A percentile compares a stretch with the other conserved stretches of the same genome.
phyloP scores from a whole-genome alignment of 2,888 invertebrate species.

The Lochmaea capreae region DNA sequence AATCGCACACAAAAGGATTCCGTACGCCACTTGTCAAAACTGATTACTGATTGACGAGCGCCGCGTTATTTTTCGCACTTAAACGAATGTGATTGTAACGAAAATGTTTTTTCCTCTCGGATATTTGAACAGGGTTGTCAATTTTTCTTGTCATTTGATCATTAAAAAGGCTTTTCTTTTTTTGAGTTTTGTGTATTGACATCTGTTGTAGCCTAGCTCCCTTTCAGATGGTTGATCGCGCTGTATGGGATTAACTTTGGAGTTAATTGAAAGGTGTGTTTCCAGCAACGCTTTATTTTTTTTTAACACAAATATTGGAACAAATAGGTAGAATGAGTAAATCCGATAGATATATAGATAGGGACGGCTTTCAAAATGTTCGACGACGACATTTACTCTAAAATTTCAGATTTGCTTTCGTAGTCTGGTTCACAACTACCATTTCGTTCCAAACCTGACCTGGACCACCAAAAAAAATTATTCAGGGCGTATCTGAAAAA shows the following conservation, averaged over 20 bases:
- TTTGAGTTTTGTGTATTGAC: background rate
- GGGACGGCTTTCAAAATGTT: background rate
- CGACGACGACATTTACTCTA: background rate
- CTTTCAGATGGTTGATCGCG: constrained; percentile 5
- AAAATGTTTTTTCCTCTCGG: constrained; percentile 12
- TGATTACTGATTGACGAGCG: constrained; percentile 24
- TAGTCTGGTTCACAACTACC: too few relatives aligned
- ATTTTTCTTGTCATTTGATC: constrained; percentile 15
- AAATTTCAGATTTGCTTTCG: background rate
- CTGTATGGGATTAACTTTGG: background rate
- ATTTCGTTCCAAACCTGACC: too few relatives aligned
- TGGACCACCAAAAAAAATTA: too few relatives aligned
- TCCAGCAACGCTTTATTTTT: background rate
- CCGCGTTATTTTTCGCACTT: constrained; percentile 12
- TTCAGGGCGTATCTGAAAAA: too few relatives aligned
- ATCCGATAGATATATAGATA: background rate
- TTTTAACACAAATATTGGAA: background rate
- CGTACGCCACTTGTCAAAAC: constrained; percentile 27
- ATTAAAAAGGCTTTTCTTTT: constrained; percentile 4
- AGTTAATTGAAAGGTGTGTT: background rate
- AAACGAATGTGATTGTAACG: constrained; percentile 14
- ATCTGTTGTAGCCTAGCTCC: background rate
- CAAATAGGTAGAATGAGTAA: background rate
- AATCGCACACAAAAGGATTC: constrained; percentile 25
- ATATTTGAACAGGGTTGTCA: constrained; percentile 3